A percentile compares a stretch with the other conserved stretches of the same genome.
phyloP scores from a whole-genome alignment of 64 coral and sea anemone genomes.

The Anthopleura sola region DNA sequence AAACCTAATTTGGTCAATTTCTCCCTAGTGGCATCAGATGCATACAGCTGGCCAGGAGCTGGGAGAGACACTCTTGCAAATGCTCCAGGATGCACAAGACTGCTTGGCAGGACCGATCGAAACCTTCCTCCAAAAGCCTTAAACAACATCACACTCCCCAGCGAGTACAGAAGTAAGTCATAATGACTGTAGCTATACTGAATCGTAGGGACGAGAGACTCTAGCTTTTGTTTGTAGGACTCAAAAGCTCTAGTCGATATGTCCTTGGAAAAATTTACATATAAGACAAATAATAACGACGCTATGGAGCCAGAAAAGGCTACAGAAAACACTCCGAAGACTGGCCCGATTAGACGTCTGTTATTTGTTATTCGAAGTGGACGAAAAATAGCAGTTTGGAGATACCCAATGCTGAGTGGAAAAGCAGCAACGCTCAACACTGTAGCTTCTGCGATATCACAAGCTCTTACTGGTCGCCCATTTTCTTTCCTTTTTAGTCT shows the following conservation, averaged over 20 bases:
- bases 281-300: constrained; percentile 50
- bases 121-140: constrained; percentile 73
- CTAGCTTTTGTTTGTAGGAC: constrained; percentile 1
- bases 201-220: constrained; percentile 10
- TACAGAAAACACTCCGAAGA: constrained; percentile 50
- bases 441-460: constrained; percentile 39
- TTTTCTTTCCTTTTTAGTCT: constrained; percentile 1
- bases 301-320: constrained; percentile 43
- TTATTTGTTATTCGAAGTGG: constrained; percentile 63
- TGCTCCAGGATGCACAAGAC: constrained; percentile 81
- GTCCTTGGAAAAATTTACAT: constrained; percentile 31
- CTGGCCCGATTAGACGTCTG: constrained; percentile 13
- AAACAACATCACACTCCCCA: constrained; percentile 54
- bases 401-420: constrained; percentile 51
- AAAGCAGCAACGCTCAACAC: constrained; percentile 36
- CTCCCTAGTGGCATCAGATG: constrained; percentile 47
- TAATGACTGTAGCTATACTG: constrained; percentile 2
- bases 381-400: constrained; percentile 71
- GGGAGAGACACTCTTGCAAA: constrained; percentile 77
- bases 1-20: constrained; percentile 52
- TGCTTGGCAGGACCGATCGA: constrained; percentile 82
- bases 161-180: constrained; percentile 51
- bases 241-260: background rate
- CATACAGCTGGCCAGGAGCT: constrained; percentile 73
- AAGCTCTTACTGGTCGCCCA: background rate